These are phyloP conservation scores for Falco rusticolus DNA, from an alignment of 2,797 vertebrate genomes.

Conservation along the genomic window DNA sequence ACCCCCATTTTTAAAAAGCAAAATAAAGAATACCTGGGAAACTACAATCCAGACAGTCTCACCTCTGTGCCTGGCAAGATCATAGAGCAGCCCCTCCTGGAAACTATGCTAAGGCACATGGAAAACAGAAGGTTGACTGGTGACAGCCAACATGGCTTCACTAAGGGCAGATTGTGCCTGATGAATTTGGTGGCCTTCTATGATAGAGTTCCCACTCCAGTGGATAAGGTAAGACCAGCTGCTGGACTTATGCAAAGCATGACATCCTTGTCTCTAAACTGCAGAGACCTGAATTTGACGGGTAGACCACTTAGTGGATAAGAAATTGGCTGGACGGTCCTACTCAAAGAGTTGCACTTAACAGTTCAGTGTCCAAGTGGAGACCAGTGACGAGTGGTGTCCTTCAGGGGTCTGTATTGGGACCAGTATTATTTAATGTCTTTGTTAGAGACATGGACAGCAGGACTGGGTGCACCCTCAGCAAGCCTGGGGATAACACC, in stretches of 20 bases:
- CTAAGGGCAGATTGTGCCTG: too few relatives aligned
- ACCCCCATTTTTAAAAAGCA: background rate
- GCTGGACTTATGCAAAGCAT: background rate
- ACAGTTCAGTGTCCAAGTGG: accelerated
- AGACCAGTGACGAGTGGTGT: background rate
- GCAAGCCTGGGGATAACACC: background rate
- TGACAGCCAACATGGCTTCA: too few relatives aligned
- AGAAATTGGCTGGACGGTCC: background rate
- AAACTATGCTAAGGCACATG: too few relatives aligned
- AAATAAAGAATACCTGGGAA: background rate
- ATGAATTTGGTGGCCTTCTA: too few relatives aligned
- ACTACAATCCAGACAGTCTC: background rate
- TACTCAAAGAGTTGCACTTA: background rate
- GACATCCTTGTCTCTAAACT: background rate
- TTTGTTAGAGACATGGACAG: background rate
- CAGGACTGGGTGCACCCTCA: background rate
- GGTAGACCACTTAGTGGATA: background rate
- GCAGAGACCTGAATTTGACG: background rate
- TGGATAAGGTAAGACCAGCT: too few relatives aligned
- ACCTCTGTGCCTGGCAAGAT: too few relatives aligned
- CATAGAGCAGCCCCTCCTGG: too few relatives aligned
- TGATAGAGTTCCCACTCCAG: too few relatives aligned
- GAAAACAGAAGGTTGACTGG: too few relatives aligned
- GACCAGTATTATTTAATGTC: background rate
- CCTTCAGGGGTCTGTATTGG: background rate